phyloP scores from a whole-genome alignment of 2,113 vertebrate species.

The Microtus richardsoni region DNA sequence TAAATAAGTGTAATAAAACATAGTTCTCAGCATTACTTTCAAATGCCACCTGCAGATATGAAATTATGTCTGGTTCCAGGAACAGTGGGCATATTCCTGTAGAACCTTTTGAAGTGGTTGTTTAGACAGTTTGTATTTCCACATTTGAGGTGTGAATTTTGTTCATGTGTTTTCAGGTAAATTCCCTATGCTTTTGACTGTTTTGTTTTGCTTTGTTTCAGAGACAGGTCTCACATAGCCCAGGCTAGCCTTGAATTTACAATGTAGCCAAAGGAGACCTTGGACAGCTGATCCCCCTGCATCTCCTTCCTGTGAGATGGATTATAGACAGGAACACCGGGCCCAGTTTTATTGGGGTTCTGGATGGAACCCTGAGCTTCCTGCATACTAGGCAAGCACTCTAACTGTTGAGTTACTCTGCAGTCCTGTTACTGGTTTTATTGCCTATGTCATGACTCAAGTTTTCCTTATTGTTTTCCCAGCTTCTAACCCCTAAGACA shows the following conservation, averaged over 20 bases:
- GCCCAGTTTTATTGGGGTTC: neutral
- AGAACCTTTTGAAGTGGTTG: neutral
- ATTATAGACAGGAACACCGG: neutral
- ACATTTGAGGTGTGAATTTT: neutral
- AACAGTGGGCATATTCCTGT: neutral
- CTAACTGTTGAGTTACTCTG: neutral
- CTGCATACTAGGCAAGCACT: no score
- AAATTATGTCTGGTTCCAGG: neutral
- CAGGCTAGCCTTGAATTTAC: neutral
- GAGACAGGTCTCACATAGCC: neutral
- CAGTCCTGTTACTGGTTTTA: neutral
- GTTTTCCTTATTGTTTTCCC: conserved; percentile 41
- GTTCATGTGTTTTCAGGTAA: neutral
- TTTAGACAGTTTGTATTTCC: neutral
- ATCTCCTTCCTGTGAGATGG: neutral
- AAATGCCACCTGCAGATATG: neutral
- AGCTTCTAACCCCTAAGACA: neutral
- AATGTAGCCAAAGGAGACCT: neutral
- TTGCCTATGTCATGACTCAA: neutral
- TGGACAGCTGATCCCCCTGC: neutral
- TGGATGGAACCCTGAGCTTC: neutral
- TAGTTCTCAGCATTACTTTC: neutral
- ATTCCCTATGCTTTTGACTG: neutral
- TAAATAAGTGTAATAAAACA: neutral
- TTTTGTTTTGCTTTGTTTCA: neutral